Evolutionary conservation across 2,888 invertebrate species (phyloP).

Genomic region (Conops quadrifasciatus): DNA sequence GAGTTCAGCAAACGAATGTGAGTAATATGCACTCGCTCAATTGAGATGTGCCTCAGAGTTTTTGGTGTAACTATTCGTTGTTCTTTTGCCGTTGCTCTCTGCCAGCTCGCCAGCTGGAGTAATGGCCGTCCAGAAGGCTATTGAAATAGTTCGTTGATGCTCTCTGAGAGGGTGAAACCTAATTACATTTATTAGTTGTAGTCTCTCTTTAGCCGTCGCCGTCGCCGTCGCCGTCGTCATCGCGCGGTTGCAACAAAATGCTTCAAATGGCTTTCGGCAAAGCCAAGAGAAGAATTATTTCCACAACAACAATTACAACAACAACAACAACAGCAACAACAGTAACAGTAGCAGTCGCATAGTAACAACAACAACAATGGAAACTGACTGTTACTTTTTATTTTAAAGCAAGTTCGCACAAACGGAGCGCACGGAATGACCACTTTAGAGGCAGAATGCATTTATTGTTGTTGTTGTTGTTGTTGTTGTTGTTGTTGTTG

Average conservation of each 20-base stretch:
- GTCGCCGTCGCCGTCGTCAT: conserved; percentile 2
- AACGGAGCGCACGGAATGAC: conserved; percentile 1
- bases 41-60: neutral
- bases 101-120: neutral
- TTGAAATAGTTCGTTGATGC: neutral
- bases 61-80: no score
- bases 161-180: conserved; percentile 46
- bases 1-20: neutral
- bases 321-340: neutral
- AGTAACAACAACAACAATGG: neutral
- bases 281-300: neutral
- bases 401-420: neutral
- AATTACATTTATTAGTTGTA: conserved; percentile 50
- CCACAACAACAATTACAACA: neutral
- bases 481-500: conserved; percentile 14
- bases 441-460: neutral
- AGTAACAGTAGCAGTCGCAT: conserved; percentile 32
- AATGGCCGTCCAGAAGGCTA: neutral
- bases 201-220: conserved; percentile 45
- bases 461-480: conserved; percentile 4
- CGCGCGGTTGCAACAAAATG: conserved; percentile 22
- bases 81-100: neutral
- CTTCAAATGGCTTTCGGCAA: conserved; percentile 23
- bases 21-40: neutral
- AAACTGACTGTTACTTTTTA: neutral